These are phyloP conservation scores for Liposcelis brunnea DNA, from an alignment of 2,888 invertebrate species.

Conservation along the genomic window DNA sequence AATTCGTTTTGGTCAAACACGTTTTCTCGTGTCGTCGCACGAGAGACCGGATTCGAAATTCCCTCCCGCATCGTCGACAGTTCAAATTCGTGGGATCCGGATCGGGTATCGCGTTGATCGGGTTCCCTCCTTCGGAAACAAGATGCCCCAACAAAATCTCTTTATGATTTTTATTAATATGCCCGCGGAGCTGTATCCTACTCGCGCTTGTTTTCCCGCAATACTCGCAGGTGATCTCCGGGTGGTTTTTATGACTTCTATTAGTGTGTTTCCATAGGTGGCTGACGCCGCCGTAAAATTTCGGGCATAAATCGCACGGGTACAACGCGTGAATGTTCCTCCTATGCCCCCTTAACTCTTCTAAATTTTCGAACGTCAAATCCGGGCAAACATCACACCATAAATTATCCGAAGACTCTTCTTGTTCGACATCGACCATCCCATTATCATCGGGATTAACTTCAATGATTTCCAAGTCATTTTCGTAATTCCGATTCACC, in stretches of 20 bases:
- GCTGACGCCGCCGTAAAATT: conserved; percentile 33
- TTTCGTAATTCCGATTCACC: conserved; percentile 7
- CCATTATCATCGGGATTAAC: conserved; percentile 7
- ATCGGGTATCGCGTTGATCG: background rate
- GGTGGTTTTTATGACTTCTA: conserved; percentile 37
- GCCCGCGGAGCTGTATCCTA: conserved; percentile 36
- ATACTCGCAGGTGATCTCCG: conserved; percentile 38
- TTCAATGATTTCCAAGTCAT: conserved; percentile 6
- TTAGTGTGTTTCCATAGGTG: conserved; percentile 45
- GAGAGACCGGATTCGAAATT: background rate
- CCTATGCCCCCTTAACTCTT: conserved; percentile 34
- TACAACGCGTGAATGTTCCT: conserved; percentile 34
- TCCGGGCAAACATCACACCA: conserved; percentile 19
- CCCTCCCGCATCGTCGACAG: conserved; percentile 5
- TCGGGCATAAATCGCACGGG: conserved; percentile 41
- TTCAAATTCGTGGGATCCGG: conserved; percentile 4
- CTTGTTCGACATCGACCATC: background rate
- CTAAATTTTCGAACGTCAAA: conserved; percentile 28
- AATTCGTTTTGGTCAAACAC: background rate
- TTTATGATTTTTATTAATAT: conserved; percentile 35
- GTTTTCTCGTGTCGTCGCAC: conserved; percentile 1
- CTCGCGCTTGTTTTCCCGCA: conserved; percentile 40
- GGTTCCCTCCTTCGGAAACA: background rate
- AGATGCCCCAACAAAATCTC: conserved; percentile 11
- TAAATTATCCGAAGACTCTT: conserved; percentile 12